Evolutionary conservation across 2,797 vertebrate species (phyloP).

Genomic region (Numenius phaeopus): DNA sequence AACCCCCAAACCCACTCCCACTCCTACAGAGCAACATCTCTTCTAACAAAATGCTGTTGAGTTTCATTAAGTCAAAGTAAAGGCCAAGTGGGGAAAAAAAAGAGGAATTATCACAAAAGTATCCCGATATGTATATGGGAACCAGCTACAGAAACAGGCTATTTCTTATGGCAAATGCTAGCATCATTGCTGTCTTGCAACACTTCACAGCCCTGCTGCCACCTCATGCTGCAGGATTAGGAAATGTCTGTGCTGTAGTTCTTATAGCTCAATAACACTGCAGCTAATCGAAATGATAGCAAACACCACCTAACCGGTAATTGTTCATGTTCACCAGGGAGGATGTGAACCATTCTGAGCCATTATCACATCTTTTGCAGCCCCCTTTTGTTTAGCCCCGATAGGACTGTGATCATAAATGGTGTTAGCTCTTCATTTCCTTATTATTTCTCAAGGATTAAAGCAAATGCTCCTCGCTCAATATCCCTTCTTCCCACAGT

Average conservation of each 20-base stretch:
- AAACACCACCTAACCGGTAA: not conserved
- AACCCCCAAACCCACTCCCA: not conserved
- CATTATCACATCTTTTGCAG: not conserved
- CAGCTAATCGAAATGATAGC: not conserved
- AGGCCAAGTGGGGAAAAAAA: not conserved
- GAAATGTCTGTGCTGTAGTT: fast-evolving
- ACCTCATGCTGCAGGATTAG: not conserved
- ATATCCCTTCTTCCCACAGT: not conserved
- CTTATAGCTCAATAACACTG: not conserved
- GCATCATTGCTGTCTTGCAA: fast-evolving
- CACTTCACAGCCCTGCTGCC: not conserved
- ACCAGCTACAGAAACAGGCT: not conserved
- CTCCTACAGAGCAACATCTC: not conserved
- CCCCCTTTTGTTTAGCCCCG: not conserved
- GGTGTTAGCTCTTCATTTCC: not conserved
- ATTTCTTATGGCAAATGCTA: too few relatives aligned
- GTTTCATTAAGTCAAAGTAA: constrained; percentile 9
- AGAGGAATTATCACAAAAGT: not conserved
- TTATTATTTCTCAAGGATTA: not conserved
- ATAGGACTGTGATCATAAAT: not conserved
- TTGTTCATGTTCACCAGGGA: not conserved
- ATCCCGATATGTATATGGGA: not conserved
- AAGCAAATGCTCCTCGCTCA: not conserved
- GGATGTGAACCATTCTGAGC: not conserved
- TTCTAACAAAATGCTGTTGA: not conserved